phyloP scores from a whole-genome alignment of 2,888 invertebrate species.

The Ennomos quercinarius region DNA sequence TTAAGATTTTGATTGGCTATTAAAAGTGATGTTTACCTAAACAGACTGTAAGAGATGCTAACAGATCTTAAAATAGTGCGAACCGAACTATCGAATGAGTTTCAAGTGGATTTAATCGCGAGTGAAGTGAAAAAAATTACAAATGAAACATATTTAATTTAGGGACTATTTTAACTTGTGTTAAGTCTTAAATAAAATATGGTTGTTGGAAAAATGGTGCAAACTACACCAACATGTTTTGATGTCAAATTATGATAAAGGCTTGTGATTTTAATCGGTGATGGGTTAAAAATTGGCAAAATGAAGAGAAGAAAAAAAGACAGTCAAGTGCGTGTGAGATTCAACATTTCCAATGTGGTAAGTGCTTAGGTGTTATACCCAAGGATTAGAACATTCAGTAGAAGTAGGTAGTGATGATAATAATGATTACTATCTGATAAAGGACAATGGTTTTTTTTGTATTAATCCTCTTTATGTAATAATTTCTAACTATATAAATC shows the following conservation, averaged over 20 bases:
- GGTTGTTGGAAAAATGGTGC: conserved; percentile 4
- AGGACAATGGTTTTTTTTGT: too few relatives aligned
- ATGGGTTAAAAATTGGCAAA: conserved; percentile 40
- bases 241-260: conserved; percentile 36
- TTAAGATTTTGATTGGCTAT: conserved; percentile 28
- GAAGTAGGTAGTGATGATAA: too few relatives aligned
- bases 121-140: conserved; percentile 10
- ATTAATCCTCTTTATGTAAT: too few relatives aligned
- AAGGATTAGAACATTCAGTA: too few relatives aligned
- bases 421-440: too few relatives aligned
- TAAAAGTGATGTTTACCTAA: conserved; percentile 40
- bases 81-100: conserved; percentile 18
- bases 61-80: conserved; percentile 30
- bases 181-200: not conserved
- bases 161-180: too few relatives aligned
- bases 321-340: conserved; percentile 65
- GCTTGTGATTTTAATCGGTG: conserved; percentile 27
- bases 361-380: conserved; percentile 43
- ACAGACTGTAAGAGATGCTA: conserved; percentile 26
- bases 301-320: conserved; percentile 74
- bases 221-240: conserved; percentile 19
- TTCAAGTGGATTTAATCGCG: conserved; percentile 14
- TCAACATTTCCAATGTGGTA: conserved; percentile 69
- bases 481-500: too few relatives aligned
- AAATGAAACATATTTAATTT: not conserved